Percentiles rank a stretch among this genome's conserved stretches.
Conservation (phyloP, 1,140 invertebrate genomes). For the Drosophila repletoides region DNA sequence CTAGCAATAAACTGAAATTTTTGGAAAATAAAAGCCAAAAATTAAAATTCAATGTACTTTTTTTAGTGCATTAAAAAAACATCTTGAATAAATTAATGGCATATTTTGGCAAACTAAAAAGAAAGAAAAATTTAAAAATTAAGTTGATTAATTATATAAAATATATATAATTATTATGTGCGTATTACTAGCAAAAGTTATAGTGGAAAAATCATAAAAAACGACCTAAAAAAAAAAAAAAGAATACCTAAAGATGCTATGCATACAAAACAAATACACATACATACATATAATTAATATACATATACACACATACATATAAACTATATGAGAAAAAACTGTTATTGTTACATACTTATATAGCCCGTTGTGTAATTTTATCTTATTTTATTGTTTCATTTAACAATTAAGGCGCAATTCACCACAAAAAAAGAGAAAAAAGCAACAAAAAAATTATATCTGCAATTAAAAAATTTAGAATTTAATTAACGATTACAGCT, state of each 20-base stretch:
- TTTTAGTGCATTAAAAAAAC: slow-evolving; percentile 29
- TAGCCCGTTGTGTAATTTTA: slow-evolving; percentile 59
- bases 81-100: no score
- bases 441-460: no score
- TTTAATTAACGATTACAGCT: slow-evolving; percentile 16
- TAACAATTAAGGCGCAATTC: slow-evolving; percentile 34
- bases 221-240: no score
- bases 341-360: slow-evolving; percentile 51
- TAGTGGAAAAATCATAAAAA: no score
- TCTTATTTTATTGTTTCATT: slow-evolving; percentile 55
- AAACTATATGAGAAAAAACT: slow-evolving; percentile 4
- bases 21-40: slow-evolving; percentile 17
- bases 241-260: slow-evolving; percentile 70
- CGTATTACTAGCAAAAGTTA: slow-evolving; percentile 50
- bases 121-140: slow-evolving; percentile 8
- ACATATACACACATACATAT: slow-evolving; percentile 2
- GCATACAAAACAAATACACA: slow-evolving; percentile 43
- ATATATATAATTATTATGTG: slow-evolving; percentile 37
- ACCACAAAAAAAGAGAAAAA: no score
- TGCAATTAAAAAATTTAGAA: slow-evolving; percentile 45
- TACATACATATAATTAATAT: slow-evolving; percentile 6
- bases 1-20: slow-evolving; percentile 41
- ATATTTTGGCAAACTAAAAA: not conserved
- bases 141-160: not conserved
- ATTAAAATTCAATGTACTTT: not conserved